A percentile compares a stretch with the other conserved stretches of the same genome.
Evolutionary conservation across 2,113 vertebrate species (phyloP).

Genomic region (Grammomys dolichurus): DNA sequence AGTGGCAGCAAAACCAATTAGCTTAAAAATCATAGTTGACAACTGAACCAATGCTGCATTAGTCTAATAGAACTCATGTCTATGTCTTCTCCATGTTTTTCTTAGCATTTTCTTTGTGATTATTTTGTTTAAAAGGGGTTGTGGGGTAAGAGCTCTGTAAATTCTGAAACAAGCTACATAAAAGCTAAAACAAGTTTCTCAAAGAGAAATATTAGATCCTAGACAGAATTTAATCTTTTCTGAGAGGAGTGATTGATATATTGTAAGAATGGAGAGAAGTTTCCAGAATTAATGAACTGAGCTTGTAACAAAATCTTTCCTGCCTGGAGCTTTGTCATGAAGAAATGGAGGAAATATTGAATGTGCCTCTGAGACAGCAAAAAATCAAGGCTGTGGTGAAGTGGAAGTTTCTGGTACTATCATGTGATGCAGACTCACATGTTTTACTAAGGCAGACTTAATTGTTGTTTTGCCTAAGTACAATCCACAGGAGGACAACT

Average conservation of each 20-base stretch:
- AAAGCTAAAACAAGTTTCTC: not conserved
- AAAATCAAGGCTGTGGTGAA: not conserved
- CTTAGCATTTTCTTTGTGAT: not conserved
- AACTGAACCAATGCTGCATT: not conserved
- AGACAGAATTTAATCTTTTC: conserved; percentile 25
- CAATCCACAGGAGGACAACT: no score
- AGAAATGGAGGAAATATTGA: not conserved
- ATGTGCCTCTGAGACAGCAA: not conserved
- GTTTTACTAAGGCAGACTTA: no score
- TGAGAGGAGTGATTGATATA: not conserved
- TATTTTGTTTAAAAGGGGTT: conserved; percentile 26
- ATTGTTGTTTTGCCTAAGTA: no score
- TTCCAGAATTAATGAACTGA: not conserved
- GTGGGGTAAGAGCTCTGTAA: not conserved
- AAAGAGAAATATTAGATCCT: not conserved
- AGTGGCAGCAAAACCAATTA: not conserved
- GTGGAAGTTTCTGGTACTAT: no score
- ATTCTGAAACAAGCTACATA: not conserved
- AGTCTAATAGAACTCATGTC: not conserved
- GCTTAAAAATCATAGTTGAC: conserved; percentile 10
- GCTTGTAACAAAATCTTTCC: not conserved
- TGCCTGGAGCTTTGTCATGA: not conserved
- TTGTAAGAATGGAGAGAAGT: not conserved
- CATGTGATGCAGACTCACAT: no score
- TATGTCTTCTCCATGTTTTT: not conserved